Conservation (phyloP, 2,797 vertebrate species). For the Pampus argenteus region DNA sequence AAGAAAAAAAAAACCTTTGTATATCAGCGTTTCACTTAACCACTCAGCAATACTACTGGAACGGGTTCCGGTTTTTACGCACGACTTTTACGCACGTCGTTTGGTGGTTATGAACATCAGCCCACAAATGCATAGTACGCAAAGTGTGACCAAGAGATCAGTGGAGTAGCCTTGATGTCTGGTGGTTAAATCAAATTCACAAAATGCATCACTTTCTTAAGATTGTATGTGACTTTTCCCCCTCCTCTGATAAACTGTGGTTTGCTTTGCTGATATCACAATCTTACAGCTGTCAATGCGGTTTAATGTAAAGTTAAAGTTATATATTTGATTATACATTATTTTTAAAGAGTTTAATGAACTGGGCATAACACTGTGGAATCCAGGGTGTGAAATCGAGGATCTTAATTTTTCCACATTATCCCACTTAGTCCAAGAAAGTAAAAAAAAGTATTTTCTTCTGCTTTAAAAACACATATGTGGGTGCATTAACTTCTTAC, state of each 20-base stretch:
- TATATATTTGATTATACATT: constrained; percentile 16
- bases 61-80: constrained; percentile 49
- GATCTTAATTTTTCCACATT: constrained; percentile 85
- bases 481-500: constrained; percentile 67
- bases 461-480: constrained; percentile 72
- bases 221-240: neutral
- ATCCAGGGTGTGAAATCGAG: too few species aligned
- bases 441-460: constrained; percentile 77
- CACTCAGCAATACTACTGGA: constrained; percentile 19
- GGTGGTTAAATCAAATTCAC: neutral
- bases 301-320: constrained; percentile 11
- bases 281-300: constrained; percentile 21
- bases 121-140: neutral
- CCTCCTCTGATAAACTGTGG: neutral
- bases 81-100: constrained; percentile 45
- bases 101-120: neutral
- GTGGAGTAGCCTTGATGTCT: neutral
- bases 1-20: neutral
- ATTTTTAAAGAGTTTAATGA: constrained; percentile 26
- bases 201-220: neutral
- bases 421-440: constrained; percentile 74
- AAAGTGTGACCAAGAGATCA: constrained; percentile 11
- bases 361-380: constrained; percentile 32
- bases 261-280: neutral
- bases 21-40: constrained; percentile 1